These are phyloP conservation scores for Semibalanus balanoides DNA, from an alignment of 1,140 invertebrate species.

Conservation along the genomic window DNA sequence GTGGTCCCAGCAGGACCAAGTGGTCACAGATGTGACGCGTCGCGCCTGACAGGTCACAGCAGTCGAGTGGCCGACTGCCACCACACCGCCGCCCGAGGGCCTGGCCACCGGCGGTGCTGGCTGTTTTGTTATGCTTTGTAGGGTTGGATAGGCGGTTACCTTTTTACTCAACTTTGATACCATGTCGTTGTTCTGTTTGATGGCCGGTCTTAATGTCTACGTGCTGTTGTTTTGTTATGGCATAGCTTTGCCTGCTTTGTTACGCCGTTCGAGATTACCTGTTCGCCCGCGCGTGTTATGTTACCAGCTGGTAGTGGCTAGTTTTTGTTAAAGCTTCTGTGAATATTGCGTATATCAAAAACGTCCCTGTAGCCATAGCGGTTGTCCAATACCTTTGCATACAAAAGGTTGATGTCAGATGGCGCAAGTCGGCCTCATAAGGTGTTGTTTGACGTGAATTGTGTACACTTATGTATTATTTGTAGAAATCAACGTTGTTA, in stretches of 20 bases:
- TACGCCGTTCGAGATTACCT: background rate
- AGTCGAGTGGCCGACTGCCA: too few species aligned
- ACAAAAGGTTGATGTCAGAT: background rate
- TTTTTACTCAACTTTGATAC: background rate
- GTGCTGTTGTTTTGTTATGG: background rate
- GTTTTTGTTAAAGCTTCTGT: background rate
- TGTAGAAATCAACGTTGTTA: background rate
- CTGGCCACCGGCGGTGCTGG: background rate
- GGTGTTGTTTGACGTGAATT: background rate
- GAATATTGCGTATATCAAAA: constrained; percentile 1
- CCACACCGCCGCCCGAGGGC: too few species aligned
- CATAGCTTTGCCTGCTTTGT: background rate
- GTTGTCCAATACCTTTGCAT: background rate
- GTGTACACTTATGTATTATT: background rate
- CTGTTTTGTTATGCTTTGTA: background rate
- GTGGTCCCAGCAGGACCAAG: too few species aligned
- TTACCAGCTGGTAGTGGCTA: background rate
- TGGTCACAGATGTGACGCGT: too few species aligned
- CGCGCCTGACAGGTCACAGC: too few species aligned
- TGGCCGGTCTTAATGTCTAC: background rate
- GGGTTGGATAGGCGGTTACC: background rate
- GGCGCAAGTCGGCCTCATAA: background rate
- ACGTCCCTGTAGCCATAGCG: background rate
- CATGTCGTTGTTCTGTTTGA: background rate
- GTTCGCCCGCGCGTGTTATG: background rate